phyloP scores from a whole-genome alignment of 2,888 invertebrate genomes.

The Caenorhabditis plicata region DNA sequence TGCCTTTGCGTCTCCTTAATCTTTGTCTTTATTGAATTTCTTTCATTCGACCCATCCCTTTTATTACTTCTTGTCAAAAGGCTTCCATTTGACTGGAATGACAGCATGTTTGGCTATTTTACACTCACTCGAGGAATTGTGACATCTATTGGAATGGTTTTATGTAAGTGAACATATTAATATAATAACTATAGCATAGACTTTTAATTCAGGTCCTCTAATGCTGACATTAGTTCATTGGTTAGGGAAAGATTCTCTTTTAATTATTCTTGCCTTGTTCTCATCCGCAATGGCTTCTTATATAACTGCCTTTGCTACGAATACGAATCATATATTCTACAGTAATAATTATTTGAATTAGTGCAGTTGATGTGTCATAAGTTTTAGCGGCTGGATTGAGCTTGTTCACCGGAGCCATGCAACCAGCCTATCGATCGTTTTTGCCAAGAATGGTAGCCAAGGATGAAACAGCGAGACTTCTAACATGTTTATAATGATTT shows the following conservation, averaged over 20 bases:
- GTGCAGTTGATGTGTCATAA: background rate
- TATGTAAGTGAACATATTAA: conserved; percentile 23
- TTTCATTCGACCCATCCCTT: conserved; percentile 49
- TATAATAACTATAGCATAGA: background rate
- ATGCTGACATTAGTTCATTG: conserved; percentile 32
- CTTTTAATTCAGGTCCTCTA: conserved; percentile 37
- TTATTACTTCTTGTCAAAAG: conserved; percentile 53
- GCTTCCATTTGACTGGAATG: conserved; percentile 56
- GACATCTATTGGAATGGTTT: conserved; percentile 39
- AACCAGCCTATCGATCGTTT: conserved; percentile 57
- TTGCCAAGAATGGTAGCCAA: conserved; percentile 61
- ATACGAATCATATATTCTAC: conserved; percentile 46
- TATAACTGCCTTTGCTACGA: conserved; percentile 46
- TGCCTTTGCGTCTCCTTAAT: conserved; percentile 52
- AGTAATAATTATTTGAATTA: conserved; percentile 27
- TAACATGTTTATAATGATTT: too few species aligned
- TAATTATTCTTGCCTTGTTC: conserved; percentile 46
- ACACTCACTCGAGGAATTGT: conserved; percentile 27
- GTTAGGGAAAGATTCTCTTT: conserved; percentile 55
- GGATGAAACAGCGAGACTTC: conserved; percentile 57
- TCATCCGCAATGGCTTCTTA: conserved; percentile 37
- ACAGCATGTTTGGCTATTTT: conserved; percentile 49
- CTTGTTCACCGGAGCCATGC: conserved; percentile 49
- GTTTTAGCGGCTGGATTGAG: conserved; percentile 48
- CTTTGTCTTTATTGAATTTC: conserved; percentile 58